These are phyloP conservation scores for Cromileptes altivelis DNA, from an alignment of 2,113 vertebrate species.

Conservation along the genomic window DNA sequence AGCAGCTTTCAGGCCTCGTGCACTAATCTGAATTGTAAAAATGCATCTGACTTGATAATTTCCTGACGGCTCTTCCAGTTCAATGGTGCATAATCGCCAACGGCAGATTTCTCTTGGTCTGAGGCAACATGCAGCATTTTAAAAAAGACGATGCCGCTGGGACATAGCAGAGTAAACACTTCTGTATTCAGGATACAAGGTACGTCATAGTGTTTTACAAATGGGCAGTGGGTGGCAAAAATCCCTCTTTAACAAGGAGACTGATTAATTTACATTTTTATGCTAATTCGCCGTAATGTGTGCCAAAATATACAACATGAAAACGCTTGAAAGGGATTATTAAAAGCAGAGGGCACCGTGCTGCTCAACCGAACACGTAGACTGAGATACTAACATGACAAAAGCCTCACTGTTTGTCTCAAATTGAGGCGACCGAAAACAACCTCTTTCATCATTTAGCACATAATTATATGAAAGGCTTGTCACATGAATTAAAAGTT, in stretches of 20 bases:
- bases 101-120: not conserved
- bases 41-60: constrained; percentile 10
- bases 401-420: too few relatives aligned
- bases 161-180: not conserved
- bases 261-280: not conserved
- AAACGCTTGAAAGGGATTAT: not conserved
- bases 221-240: not conserved
- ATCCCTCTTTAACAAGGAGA: not conserved
- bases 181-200: not conserved
- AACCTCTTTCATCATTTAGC: not conserved
- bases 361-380: not conserved
- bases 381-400: not conserved
- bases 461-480: not conserved
- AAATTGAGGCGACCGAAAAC: not conserved
- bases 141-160: not conserved
- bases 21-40: constrained; percentile 27
- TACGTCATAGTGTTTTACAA: not conserved
- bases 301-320: not conserved
- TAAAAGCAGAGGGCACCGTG: not conserved
- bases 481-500: not conserved
- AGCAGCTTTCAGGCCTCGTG: constrained; percentile 4
- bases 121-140: not conserved
- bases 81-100: not conserved
- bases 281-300: not conserved
- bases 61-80: constrained; percentile 15